Evolutionary conservation across 1,140 invertebrate genomes (phyloP).

Genomic region (Brachionus rotundiformis): DNA sequence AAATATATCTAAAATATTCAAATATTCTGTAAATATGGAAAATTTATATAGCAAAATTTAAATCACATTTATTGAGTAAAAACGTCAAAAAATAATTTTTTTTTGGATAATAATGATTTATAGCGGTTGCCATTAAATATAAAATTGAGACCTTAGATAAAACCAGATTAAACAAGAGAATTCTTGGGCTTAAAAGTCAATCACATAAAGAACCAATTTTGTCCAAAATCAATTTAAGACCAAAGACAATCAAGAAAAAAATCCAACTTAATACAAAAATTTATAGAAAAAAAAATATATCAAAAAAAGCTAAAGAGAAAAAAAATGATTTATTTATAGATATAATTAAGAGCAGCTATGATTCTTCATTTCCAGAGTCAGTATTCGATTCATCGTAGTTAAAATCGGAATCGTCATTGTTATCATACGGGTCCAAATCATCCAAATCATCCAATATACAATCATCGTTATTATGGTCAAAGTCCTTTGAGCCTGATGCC

Average conservation of each 20-base stretch:
- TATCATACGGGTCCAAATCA: constrained; percentile 57
- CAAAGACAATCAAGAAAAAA: constrained; percentile 28
- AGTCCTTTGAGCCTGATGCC: constrained; percentile 81
- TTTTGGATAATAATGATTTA: constrained; percentile 12
- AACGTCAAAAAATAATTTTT: neutral
- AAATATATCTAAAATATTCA: no score
- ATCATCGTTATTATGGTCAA: constrained; percentile 65
- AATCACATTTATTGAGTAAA: constrained; percentile 5
- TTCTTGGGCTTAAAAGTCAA: neutral
- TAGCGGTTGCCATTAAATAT: neutral
- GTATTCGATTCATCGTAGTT: constrained; percentile 78
- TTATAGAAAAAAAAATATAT: constrained; percentile 4
- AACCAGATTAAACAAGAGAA: neutral
- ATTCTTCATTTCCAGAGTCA: constrained; percentile 62
- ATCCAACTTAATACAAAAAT: constrained; percentile 33
- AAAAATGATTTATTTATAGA: constrained; percentile 24
- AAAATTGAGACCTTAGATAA: constrained; percentile 3
- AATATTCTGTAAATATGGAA: neutral
- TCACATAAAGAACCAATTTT: neutral
- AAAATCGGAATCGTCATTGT: constrained; percentile 64
- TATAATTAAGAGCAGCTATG: constrained; percentile 52
- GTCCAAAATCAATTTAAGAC: neutral
- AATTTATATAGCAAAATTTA: neutral
- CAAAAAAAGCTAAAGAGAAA: constrained; percentile 13
- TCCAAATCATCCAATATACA: constrained; percentile 55